Evolutionary conservation across 1,140 invertebrate genomes (phyloP), one percentile per base, ranked within the genome.

Genomic region (Dolichoris vasculosae): DNA sequence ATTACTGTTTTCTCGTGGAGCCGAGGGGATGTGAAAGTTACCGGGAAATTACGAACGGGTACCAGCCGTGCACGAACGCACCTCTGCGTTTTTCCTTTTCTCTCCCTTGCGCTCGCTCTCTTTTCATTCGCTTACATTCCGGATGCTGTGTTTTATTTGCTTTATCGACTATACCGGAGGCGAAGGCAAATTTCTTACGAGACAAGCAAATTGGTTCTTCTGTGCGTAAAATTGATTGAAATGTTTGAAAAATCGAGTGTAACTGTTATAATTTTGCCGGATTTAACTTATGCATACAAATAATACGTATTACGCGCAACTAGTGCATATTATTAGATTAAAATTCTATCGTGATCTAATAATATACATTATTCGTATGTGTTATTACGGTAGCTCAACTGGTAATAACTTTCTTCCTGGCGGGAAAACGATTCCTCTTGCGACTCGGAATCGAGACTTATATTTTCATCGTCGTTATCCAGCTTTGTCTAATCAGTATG

Each of bases 31-130:
- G 67, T 59, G 55, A 59, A 59, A 59, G 55, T 26, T 59, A 59
- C 30, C 35, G 69, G 43, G 51, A 82, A 73, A 75, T 83, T 76
- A 75, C 81, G 3, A 43, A 69, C 69, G 48, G 51, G 46, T 73
- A 4, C 15, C 35, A 35, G 26, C 77, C 4, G 40, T 26, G 32
- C 59, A 30, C 59, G 55, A 63, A 63, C 20, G 77, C 59, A 26
- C 20, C 23, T 9, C 3, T 7, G 13, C 23, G 20, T 59, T 59
- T 59, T 59, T 26, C 55, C 17, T 13, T 26, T 64, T 1, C 26
- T 63, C 30, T 63, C 35, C 8, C 67, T 15, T 64, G 2, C 8
- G 63, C 63, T 8, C 67, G 38, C 13, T 71, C 30, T 71, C 67
- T 40, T 40, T 71, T 63, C n/a, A 30, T 63, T 40, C 67, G 67